Evolutionary conservation across 2,888 invertebrate species (phyloP).

Genomic region (Sinohyriopsis cumingii): DNA sequence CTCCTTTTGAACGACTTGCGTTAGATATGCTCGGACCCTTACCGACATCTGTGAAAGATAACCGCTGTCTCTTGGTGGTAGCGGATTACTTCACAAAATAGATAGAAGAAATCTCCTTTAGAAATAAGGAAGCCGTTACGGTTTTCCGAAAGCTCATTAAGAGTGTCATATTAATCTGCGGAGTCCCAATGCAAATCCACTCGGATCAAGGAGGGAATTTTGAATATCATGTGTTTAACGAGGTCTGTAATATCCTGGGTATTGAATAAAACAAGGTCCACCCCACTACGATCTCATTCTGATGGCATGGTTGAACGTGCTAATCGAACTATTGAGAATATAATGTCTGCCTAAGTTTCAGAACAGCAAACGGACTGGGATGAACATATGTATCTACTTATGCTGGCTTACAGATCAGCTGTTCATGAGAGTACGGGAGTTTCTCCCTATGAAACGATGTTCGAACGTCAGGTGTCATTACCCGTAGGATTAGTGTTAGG

Average conservation of each 20-base stretch:
- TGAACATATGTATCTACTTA: conserved; percentile 21
- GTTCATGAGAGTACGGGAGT: conserved; percentile 18
- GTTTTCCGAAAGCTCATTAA: conserved; percentile 10
- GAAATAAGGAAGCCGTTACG: conserved; percentile 8
- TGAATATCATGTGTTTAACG: conserved; percentile 9
- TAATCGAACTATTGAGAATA: conserved; percentile 20
- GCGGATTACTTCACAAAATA: conserved; percentile 17
- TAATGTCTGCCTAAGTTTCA: conserved; percentile 17
- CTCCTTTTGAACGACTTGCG: conserved; percentile 6
- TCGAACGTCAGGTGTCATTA: conserved; percentile 15
- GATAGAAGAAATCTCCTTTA: conserved; percentile 13
- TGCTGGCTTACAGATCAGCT: conserved; percentile 26
- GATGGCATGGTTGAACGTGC: conserved; percentile 22
- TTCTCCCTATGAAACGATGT: conserved; percentile 19
- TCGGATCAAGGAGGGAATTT: conserved; percentile 20
- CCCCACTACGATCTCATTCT: conserved; percentile 18
- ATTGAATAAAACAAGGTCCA: conserved; percentile 21
- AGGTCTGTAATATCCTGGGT: conserved; percentile 13
- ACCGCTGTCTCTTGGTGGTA: conserved; percentile 13
- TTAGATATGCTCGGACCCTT: conserved; percentile 15
- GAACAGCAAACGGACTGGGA: conserved; percentile 27
- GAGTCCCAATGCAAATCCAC: conserved; percentile 14
- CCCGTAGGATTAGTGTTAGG: conserved; percentile 24
- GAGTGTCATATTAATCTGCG: conserved; percentile 13
- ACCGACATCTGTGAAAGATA: conserved; percentile 7